phyloP scores from a whole-genome alignment of 2,113 vertebrate genomes.

The Tichodroma muraria region DNA sequence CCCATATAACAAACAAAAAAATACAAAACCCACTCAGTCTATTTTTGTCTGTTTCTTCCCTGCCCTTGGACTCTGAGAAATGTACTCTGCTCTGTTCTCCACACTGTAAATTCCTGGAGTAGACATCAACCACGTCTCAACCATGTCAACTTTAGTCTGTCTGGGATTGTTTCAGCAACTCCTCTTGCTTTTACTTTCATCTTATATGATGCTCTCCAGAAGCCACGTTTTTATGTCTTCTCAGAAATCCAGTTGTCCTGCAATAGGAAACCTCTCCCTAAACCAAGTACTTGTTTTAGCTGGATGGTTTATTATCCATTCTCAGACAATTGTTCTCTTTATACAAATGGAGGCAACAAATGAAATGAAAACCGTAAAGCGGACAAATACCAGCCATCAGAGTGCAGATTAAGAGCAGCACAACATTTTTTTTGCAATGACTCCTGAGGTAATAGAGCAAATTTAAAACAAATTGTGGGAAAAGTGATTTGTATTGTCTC shows the following conservation, averaged over 20 bases:
- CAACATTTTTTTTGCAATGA: neutral
- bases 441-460: neutral
- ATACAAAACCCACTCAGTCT: fast-evolving
- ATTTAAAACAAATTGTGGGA: neutral
- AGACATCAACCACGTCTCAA: neutral
- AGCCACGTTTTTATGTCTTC: neutral
- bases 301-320: neutral
- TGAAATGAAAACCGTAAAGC: neutral
- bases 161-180: neutral
- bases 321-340: neutral
- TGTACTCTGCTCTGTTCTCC: neutral
- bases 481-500: neutral
- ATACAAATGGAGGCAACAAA: neutral
- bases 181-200: neutral
- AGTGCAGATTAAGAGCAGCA: neutral
- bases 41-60: neutral
- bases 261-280: neutral
- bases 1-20: neutral
- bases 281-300: neutral
- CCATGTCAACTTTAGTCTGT: neutral
- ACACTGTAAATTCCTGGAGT: neutral
- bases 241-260: neutral
- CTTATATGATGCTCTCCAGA: neutral
- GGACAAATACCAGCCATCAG: neutral
- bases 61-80: neutral